phyloP scores from a whole-genome alignment of 2,797 vertebrate species.

The Lagocephalus sceleratus region DNA sequence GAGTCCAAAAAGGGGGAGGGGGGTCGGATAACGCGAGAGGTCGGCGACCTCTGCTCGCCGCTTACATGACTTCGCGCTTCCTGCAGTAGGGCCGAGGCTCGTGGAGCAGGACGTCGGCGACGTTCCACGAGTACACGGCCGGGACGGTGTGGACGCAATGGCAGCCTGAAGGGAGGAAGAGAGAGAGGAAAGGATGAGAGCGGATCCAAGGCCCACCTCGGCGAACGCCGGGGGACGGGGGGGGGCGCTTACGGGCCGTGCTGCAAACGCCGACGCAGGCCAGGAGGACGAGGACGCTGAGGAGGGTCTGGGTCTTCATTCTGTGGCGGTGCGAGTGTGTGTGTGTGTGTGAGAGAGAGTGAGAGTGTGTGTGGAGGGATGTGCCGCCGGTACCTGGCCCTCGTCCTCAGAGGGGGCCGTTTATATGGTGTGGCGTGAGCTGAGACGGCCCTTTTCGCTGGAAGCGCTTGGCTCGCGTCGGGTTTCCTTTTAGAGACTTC shows the following conservation, averaged over 20 bases:
- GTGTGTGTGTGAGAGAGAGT: too few relatives aligned
- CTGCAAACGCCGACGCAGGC: slow-evolving; percentile 1
- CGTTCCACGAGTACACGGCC: rapidly evolving
- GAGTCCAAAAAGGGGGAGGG: background rate
- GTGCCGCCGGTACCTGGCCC: background rate
- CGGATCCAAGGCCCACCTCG: too few relatives aligned
- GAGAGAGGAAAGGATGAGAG: too few relatives aligned
- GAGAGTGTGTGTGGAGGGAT: background rate
- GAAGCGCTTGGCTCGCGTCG: rapidly evolving
- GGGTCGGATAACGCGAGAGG: background rate
- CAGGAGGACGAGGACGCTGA: slow-evolving; percentile 33
- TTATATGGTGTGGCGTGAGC: too few relatives aligned
- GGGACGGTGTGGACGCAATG: rapidly evolving
- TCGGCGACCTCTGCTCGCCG: background rate
- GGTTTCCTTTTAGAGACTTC: slow-evolving; percentile 1
- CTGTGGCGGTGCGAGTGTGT: background rate
- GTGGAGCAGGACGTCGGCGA: rapidly evolving
- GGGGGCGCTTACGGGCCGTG: slow-evolving; percentile 9
- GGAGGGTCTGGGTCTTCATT: slow-evolving; percentile 21
- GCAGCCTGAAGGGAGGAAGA: slow-evolving; percentile 7
- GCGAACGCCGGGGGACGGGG: too few relatives aligned
- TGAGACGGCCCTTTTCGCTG: background rate
- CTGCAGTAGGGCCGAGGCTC: slow-evolving; percentile 39
- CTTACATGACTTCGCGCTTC: slow-evolving; percentile 60
- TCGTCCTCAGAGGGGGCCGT: too few relatives aligned